Evolutionary conservation across 2,113 vertebrate genomes (phyloP), one percentile per base, ranked within the genome.

Genomic region (Acrocephalus arundinaceus): DNA sequence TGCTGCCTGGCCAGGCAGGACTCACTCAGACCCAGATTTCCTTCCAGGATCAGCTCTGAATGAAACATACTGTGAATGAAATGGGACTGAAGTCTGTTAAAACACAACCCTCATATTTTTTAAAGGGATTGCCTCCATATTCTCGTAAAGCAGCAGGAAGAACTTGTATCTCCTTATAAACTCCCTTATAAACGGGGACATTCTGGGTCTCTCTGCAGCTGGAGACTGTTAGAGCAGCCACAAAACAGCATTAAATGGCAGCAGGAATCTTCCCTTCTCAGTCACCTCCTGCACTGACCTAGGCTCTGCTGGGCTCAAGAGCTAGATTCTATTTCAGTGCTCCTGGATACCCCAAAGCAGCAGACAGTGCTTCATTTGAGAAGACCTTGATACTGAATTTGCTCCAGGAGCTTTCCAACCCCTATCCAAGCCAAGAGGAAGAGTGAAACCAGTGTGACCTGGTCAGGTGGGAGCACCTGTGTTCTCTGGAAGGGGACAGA

Each of bases 391-490:
- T 16, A 10, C 15, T 35, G 52, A 52, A 6, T 30, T 54, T 39
- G 28, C 31, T 58, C 33, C 61, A 37, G 70, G 41, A 93, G 31
- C 48, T 84, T 63, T 43, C 81, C 70, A 85, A 11, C 31, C 43
- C 21, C 77, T 8, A 21, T 12, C 57, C 37, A 67, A 76, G 39
- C 45, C 71, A 72, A 68, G 48, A 68, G 49, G 30, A 75, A 24
- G 31, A 71, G 46, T 3, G 0, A 74, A 59, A 59, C 14, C 74
- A 72, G 74, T 1, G 49, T 46, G 66, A 43, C 31, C 79, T 48
- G 39, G 25, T 18, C 48, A 85, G 66, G 37, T 1, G 15, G 0
- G 2, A 81, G 75, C 31, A 71, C 14, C 55, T 39, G 0, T 0
- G 2, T 20, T 37, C 70, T 30, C 61, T 66, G 70, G 61, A 55